Percentiles rank a stretch among this genome's conserved stretches.
Evolutionary conservation across 2,113 vertebrate genomes (phyloP).

Genomic region (Mesoclemmys tuberculata): DNA sequence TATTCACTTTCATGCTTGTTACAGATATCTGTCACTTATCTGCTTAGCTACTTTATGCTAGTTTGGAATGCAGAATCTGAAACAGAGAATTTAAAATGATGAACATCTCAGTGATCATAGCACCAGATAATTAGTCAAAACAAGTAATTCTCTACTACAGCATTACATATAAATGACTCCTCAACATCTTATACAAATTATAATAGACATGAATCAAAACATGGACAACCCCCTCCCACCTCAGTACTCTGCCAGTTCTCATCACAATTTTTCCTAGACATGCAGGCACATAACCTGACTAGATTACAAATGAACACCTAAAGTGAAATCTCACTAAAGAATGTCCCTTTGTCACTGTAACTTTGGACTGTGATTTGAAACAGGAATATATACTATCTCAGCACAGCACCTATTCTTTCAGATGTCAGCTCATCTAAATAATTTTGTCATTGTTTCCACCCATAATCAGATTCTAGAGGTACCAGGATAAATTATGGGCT

Average conservation of each 20-base stretch:
- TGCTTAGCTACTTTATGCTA: slow-evolving; percentile 56
- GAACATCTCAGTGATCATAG: slow-evolving; percentile 58
- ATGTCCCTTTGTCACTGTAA: accelerated
- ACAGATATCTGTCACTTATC: slow-evolving; percentile 64
- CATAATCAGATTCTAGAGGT: not conserved
- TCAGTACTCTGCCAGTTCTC: not conserved
- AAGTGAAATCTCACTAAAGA: not conserved
- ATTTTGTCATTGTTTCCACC: not conserved
- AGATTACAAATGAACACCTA: not conserved
- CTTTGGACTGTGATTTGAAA: slow-evolving; percentile 5
- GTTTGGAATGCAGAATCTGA: slow-evolving; percentile 50
- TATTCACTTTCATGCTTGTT: slow-evolving; percentile 73
- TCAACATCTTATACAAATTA: not conserved
- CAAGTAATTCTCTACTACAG: slow-evolving; percentile 37
- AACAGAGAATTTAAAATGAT: slow-evolving; percentile 58
- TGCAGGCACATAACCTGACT: not conserved
- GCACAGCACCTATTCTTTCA: not conserved
- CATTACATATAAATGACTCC: slow-evolving; percentile 1
- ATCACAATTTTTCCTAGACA: not conserved
- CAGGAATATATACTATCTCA: not conserved
- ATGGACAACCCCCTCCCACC: not conserved
- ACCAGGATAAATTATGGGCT: not conserved
- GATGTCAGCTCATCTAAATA: not conserved
- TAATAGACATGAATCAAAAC: not conserved
- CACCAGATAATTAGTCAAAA: slow-evolving; percentile 57